These are phyloP conservation scores for Drosophila lini DNA, from an alignment of 1,140 invertebrate species.

Conservation along the genomic window DNA sequence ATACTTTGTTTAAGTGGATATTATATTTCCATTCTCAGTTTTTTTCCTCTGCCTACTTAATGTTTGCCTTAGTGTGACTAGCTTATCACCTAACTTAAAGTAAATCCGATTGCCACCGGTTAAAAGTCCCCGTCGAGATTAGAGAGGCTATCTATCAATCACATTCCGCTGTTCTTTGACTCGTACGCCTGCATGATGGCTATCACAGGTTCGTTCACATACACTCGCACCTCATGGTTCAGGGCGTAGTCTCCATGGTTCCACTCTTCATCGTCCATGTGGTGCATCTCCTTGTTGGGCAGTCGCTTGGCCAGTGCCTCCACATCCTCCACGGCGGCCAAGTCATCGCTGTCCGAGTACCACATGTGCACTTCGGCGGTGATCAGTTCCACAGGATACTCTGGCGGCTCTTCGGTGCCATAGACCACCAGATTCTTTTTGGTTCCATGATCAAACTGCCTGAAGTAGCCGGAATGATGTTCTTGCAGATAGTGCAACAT, in stretches of 20 bases:
- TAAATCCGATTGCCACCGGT: constrained; percentile 13
- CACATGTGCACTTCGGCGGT: constrained; percentile 86
- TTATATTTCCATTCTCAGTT: background rate
- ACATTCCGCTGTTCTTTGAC: background rate
- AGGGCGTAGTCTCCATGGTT: constrained; percentile 87
- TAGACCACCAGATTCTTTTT: constrained; percentile 85
- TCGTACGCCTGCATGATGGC: constrained; percentile 62
- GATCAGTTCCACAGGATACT: constrained; percentile 87
- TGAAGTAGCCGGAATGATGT: constrained; percentile 69
- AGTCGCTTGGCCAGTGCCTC: constrained; percentile 80
- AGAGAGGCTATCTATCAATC: constrained; percentile 8
- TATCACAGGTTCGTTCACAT: constrained; percentile 69
- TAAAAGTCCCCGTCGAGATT: constrained; percentile 14
- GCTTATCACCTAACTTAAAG: constrained; percentile 32
- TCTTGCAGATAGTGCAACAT: constrained; percentile 85
- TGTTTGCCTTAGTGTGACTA: background rate
- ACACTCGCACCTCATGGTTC: constrained; percentile 41
- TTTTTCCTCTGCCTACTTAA: background rate
- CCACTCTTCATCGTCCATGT: constrained; percentile 85
- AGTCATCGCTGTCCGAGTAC: constrained; percentile 86
- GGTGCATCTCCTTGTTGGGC: constrained; percentile 83
- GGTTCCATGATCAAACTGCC: constrained; percentile 84
- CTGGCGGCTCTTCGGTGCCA: constrained; percentile 84
- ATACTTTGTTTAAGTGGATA: background rate
- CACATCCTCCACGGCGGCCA: constrained; percentile 87